Evolutionary conservation across 2,797 vertebrate genomes (phyloP).

Genomic region (Etheostoma perlongum): DNA sequence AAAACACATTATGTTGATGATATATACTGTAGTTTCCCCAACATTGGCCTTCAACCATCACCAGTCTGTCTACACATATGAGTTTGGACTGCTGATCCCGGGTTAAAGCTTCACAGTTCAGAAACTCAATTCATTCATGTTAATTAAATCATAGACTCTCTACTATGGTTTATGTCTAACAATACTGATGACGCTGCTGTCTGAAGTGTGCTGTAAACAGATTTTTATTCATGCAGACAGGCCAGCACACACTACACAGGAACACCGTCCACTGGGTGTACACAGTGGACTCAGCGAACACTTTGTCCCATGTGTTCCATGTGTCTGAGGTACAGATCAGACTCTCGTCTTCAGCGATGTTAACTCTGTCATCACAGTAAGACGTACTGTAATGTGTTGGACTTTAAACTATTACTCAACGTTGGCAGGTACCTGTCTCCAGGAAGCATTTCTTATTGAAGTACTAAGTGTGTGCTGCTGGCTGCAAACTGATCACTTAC

Average conservation of each 20-base stretch:
- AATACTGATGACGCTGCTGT: not conserved
- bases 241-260: not conserved
- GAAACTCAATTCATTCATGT: not conserved
- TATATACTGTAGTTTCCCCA: not conserved
- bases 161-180: not conserved
- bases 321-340: not conserved
- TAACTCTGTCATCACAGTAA: not conserved
- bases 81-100: not conserved
- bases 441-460: not conserved
- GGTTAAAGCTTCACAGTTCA: slow-evolving; percentile 1
- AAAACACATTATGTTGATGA: not conserved
- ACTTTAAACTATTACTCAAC: not conserved
- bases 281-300: slow-evolving; percentile 25
- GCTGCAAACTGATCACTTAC: too few species aligned
- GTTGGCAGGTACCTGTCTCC: too few species aligned
- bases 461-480: not conserved
- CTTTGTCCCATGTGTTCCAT: slow-evolving; percentile 11
- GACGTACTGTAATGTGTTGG: not conserved
- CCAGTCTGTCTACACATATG: not conserved
- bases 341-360: not conserved
- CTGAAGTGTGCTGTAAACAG: not conserved
- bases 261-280: slow-evolving; percentile 6
- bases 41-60: not conserved
- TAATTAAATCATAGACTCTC: not conserved
- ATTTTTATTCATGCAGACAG: not conserved